A percentile compares a stretch with the other conserved stretches of the same genome.
These are phyloP conservation scores for Macaca nemestrina DNA, from an alignment of 2,113 vertebrate species.

Conservation along the genomic window DNA sequence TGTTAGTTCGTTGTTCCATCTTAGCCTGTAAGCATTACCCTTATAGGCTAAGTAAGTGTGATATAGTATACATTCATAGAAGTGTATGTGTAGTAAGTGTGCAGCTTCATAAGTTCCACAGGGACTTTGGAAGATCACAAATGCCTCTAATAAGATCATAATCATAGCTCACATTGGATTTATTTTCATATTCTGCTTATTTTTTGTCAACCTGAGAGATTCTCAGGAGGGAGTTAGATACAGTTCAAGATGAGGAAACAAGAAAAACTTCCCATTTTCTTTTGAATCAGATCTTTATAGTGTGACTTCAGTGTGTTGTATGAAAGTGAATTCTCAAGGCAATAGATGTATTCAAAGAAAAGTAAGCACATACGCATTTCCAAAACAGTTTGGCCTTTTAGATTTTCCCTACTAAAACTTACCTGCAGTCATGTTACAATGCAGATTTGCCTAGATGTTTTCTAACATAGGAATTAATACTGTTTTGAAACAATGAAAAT, in stretches of 20 bases:
- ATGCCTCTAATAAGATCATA: too few species aligned
- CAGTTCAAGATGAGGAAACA: slow-evolving; percentile 31
- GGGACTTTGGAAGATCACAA: background rate
- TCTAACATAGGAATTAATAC: slow-evolving; percentile 7
- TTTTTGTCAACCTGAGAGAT: slow-evolving; percentile 21
- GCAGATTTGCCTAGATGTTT: slow-evolving; percentile 27
- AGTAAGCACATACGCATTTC: background rate
- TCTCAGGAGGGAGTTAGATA: background rate
- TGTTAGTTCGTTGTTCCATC: slow-evolving; percentile 18
- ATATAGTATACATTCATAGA: background rate
- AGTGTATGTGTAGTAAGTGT: background rate
- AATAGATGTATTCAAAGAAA: background rate
- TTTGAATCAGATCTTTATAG: background rate
- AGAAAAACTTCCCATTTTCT: slow-evolving; percentile 14
- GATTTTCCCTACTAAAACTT: background rate
- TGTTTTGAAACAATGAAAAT: slow-evolving; percentile 11
- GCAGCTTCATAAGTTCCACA: background rate
- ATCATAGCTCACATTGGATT: background rate
- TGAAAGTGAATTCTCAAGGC: slow-evolving; percentile 33
- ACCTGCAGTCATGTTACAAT: background rate
- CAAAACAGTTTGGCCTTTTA: background rate
- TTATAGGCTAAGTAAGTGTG: too few species aligned
- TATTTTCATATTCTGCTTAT: slow-evolving; percentile 27
- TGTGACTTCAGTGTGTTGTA: slow-evolving; percentile 44
- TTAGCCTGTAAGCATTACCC: background rate